Evolutionary conservation across 2,797 vertebrate species (phyloP).

Genomic region (Gephyroberyx darwinii): DNA sequence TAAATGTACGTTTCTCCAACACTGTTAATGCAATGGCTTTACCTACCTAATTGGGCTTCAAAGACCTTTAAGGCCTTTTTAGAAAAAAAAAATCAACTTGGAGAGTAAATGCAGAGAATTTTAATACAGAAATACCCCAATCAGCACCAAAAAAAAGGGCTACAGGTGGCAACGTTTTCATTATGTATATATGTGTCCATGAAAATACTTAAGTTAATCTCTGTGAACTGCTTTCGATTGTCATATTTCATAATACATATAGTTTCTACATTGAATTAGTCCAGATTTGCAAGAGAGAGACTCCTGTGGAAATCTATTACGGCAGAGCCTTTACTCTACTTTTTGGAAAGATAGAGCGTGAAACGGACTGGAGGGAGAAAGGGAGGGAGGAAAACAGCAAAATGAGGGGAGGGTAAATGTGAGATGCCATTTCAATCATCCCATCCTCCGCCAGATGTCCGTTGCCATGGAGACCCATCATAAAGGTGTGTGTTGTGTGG

Average conservation of each 20-base stretch:
- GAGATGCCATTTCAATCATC: slow-evolving; percentile 30
- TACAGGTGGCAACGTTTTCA: not conserved
- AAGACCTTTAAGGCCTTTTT: slow-evolving; percentile 7
- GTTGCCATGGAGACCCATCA: slow-evolving; percentile 58
- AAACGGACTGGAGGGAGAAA: slow-evolving; percentile 13
- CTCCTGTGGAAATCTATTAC: slow-evolving; percentile 26
- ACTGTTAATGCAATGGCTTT: slow-evolving; percentile 29
- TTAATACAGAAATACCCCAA: slow-evolving; percentile 8
- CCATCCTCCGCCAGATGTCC: slow-evolving; percentile 44
- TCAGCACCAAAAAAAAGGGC: not conserved
- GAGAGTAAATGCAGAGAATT: slow-evolving; percentile 1
- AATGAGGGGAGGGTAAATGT: slow-evolving; percentile 20
- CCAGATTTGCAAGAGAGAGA: slow-evolving; percentile 6
- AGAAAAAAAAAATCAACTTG: slow-evolving; percentile 18
- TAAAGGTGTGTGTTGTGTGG: slow-evolving; percentile 25
- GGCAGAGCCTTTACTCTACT: not conserved
- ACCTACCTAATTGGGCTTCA: slow-evolving; percentile 36
- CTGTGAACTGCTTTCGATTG: not conserved
- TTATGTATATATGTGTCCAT: too few relatives aligned
- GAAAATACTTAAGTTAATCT: too few relatives aligned
- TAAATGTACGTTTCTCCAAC: slow-evolving; percentile 22
- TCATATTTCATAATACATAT: not conserved
- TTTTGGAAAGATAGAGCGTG: not conserved
- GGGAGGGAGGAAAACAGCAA: not conserved
- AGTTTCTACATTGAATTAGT: slow-evolving; percentile 10